Percentiles rank a stretch among this genome's conserved stretches.
Conservation (phyloP, 2,888 invertebrate species). For the Sericinus montela region DNA sequence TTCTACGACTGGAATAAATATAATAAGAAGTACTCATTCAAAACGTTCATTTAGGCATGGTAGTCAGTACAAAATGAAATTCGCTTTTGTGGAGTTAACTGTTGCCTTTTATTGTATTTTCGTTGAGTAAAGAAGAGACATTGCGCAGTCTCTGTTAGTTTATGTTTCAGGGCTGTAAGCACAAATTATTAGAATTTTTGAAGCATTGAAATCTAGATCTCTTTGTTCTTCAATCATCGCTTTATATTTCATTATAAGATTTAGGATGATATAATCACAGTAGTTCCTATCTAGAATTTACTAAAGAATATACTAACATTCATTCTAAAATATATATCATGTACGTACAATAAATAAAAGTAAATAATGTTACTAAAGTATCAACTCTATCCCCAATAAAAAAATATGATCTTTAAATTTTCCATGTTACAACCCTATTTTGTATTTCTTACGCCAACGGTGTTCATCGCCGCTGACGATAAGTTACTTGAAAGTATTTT, state of each 20-base stretch:
- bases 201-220: no score
- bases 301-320: no score
- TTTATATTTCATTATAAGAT: background rate
- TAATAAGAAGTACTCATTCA: background rate
- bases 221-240: no score
- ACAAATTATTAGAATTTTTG: no score
- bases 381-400: no score
- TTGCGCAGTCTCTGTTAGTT: background rate
- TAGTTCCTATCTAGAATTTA: no score
- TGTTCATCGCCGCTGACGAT: constrained; percentile 5
- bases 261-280: no score
- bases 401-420: no score
- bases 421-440: background rate
- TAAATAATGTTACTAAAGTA: no score
- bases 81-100: background rate
- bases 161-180: background rate
- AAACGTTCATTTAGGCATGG: background rate
- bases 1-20: background rate
- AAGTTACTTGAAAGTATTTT: constrained; percentile 14
- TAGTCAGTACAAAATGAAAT: constrained; percentile 4
- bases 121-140: background rate
- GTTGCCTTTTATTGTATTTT: background rate
- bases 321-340: no score
- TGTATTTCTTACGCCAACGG: constrained; percentile 1
- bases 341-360: no score